phyloP scores from a whole-genome alignment of 23 tunicate genomes.

The Clavelina lepadiformis region DNA sequence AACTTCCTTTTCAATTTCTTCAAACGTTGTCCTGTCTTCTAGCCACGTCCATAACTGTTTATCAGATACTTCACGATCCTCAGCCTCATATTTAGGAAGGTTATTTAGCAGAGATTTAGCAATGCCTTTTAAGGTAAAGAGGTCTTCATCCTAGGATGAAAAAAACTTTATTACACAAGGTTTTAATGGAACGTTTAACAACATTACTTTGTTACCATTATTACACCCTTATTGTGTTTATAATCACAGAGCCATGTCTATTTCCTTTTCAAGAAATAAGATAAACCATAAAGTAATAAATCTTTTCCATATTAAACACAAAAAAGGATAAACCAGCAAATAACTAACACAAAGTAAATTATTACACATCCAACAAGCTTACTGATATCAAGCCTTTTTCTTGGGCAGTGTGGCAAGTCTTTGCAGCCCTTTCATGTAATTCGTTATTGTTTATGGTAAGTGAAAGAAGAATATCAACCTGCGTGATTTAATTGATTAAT shows the following conservation, averaged over 20 bases:
- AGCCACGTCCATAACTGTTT: conserved; percentile 6
- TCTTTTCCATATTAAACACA: too few species aligned
- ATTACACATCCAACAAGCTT: background rate
- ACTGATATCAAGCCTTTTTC: conserved; percentile 19
- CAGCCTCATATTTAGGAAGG: conserved; percentile 14
- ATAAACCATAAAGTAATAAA: too few species aligned
- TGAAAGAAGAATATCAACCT: conserved; percentile 18
- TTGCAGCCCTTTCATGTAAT: background rate
- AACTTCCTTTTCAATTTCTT: conserved; percentile 17
- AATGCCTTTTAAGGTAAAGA: conserved; percentile 10
- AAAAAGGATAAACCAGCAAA: too few species aligned
- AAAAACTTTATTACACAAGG: background rate
- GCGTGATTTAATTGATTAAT: background rate
- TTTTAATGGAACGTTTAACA: background rate
- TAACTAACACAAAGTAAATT: too few species aligned
- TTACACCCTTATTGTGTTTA: too few species aligned
- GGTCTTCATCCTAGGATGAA: conserved; percentile 8
- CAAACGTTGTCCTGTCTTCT: conserved; percentile 7
- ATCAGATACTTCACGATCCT: background rate
- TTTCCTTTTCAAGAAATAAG: too few species aligned
- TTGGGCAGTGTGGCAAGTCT: background rate
- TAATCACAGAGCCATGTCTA: too few species aligned
- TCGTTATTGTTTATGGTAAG: conserved; percentile 3
- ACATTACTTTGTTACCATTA: background rate
- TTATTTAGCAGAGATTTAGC: background rate